phyloP scores from a whole-genome alignment of 2,113 vertebrate genomes.

The Epinephelus fuscoguttatus region DNA sequence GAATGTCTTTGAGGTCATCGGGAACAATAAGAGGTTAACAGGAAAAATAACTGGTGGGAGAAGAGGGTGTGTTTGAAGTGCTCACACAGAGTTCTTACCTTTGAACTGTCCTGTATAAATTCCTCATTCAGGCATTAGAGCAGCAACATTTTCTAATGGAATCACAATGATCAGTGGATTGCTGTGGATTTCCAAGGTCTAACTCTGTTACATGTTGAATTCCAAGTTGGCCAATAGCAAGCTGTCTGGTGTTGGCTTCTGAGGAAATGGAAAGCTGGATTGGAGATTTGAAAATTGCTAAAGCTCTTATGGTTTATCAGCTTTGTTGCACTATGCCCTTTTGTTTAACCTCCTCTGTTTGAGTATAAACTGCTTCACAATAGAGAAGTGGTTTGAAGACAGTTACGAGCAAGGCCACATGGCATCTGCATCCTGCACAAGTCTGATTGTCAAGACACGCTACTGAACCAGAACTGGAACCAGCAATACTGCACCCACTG shows the following conservation, averaged over 20 bases:
- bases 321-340: neutral
- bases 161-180: neutral
- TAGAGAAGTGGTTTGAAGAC: too few relatives aligned
- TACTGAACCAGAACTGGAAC: too few relatives aligned
- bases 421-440: too few relatives aligned
- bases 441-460: too few relatives aligned
- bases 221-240: neutral
- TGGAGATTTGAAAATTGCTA: neutral
- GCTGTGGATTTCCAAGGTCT: too few relatives aligned
- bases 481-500: too few relatives aligned
- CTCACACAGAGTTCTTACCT: neutral
- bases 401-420: too few relatives aligned
- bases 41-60: conserved; percentile 19
- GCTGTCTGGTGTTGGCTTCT: neutral
- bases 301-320: neutral
- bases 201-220: too few relatives aligned
- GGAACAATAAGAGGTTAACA: conserved; percentile 56
- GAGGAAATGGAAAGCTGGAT: too few relatives aligned
- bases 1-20: conserved; percentile 64
- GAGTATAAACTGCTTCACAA: neutral
- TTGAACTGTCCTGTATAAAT: neutral
- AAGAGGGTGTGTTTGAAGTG: conserved; percentile 25
- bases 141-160: neutral
- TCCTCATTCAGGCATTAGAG: neutral
- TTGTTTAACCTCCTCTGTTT: neutral